These are phyloP conservation scores for Prosapia bicincta DNA, from an alignment of 2,888 invertebrate genomes.

Conservation along the genomic window DNA sequence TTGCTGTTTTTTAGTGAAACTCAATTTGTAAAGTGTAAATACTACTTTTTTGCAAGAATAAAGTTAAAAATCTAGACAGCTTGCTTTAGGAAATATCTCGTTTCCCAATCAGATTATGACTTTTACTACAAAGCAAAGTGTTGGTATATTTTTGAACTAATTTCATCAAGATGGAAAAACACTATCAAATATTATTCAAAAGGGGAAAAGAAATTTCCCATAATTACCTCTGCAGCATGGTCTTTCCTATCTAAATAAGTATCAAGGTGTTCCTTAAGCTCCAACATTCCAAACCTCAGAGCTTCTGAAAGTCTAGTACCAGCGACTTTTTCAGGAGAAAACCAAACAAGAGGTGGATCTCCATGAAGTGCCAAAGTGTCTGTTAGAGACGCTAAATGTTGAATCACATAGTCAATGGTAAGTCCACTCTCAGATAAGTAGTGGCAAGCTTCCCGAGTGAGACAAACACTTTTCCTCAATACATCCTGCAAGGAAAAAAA, in stretches of 20 bases:
- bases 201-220: background rate
- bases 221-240: conserved; percentile 72
- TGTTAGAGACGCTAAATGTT: conserved; percentile 54
- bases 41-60: too few species aligned
- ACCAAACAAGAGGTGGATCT: conserved; percentile 90
- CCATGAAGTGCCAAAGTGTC: conserved; percentile 56
- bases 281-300: conserved; percentile 82
- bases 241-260: conserved; percentile 91
- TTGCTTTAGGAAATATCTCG: too few species aligned
- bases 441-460: conserved; percentile 71
- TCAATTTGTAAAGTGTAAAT: too few species aligned
- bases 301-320: conserved; percentile 74
- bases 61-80: too few species aligned
- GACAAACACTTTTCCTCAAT: conserved; percentile 68
- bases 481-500: conserved; percentile 60
- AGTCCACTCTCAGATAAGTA: conserved; percentile 52
- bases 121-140: too few species aligned
- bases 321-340: conserved; percentile 65
- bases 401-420: conserved; percentile 47
- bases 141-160: too few species aligned
- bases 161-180: too few species aligned
- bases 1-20: too few species aligned
- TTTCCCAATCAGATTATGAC: too few species aligned
- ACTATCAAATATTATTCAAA: conserved; percentile 1
- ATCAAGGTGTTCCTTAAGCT: conserved; percentile 93